Evolutionary conservation across 1,140 invertebrate genomes (phyloP).

Genomic region (Drosophila kohkoa): DNA sequence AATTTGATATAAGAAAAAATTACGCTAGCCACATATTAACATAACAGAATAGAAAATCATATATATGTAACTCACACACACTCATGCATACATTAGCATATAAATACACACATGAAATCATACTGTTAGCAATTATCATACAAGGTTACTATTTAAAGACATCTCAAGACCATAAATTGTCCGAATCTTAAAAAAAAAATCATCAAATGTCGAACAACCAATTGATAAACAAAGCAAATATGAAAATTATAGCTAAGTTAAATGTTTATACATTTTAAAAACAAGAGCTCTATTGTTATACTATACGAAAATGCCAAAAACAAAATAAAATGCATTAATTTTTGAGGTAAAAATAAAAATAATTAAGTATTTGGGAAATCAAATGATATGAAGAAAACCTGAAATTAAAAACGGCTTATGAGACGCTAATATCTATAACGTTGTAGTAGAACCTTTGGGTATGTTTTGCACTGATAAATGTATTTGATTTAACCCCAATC

Average conservation of each 20-base stretch:
- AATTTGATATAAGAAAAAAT: slow-evolving; percentile 47
- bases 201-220: slow-evolving; percentile 41
- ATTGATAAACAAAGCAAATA: not conserved
- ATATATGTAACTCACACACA: slow-evolving; percentile 19
- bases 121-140: slow-evolving; percentile 53
- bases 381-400: slow-evolving; percentile 22
- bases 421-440: slow-evolving; percentile 78
- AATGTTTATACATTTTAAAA: slow-evolving; percentile 44
- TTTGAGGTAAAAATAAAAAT: not conserved
- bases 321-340: slow-evolving; percentile 1
- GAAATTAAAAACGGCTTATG: slow-evolving; percentile 60
- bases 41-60: slow-evolving; percentile 34
- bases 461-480: slow-evolving; percentile 61
- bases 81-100: slow-evolving; percentile 9
- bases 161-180: slow-evolving; percentile 39
- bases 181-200: slow-evolving; percentile 25
- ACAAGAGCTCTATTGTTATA: slow-evolving; percentile 57
- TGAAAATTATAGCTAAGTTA: slow-evolving; percentile 39
- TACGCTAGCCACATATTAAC: slow-evolving; percentile 52
- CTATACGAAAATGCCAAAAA: slow-evolving; percentile 63
- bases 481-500: slow-evolving; percentile 42
- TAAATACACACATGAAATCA: slow-evolving; percentile 28
- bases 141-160: slow-evolving; percentile 69
- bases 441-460: slow-evolving; percentile 74
- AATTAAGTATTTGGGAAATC: slow-evolving; percentile 11